Conservation (phyloP, 2,797 vertebrate genomes). For the Centropyge bicolor region DNA sequence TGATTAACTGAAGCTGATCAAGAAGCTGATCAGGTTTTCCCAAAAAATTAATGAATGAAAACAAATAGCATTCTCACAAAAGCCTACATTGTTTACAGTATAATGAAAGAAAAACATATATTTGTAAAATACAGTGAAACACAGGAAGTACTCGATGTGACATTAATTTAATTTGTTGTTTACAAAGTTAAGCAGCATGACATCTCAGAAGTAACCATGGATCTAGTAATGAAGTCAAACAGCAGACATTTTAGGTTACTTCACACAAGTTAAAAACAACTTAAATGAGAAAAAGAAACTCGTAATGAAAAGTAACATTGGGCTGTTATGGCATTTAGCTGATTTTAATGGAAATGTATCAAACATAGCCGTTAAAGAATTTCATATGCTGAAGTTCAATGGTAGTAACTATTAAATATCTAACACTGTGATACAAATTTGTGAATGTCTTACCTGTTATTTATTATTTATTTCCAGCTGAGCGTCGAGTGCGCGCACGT, state of each 20-base stretch:
- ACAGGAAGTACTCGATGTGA: not conserved
- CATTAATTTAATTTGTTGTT: not conserved
- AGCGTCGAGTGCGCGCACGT: constrained; percentile 76
- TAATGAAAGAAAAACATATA: not conserved
- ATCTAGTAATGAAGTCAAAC: not conserved
- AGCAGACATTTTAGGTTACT: not conserved
- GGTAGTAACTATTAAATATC: not conserved
- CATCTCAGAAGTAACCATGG: not conserved
- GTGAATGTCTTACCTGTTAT: not conserved
- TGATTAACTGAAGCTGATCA: not conserved
- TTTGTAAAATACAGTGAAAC: not conserved
- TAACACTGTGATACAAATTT: not conserved
- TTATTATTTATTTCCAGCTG: not conserved
- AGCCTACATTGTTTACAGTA: not conserved
- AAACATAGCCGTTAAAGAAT: not conserved
- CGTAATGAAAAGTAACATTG: not conserved
- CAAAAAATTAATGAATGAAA: not conserved
- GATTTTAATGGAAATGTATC: not conserved
- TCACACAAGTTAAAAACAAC: not conserved
- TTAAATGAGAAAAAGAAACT: not conserved
- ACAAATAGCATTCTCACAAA: not conserved
- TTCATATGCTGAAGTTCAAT: rapidly evolving
- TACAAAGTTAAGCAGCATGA: not conserved
- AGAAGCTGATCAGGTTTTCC: not conserved
- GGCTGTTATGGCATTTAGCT: not conserved